Conservation (phyloP, 1,140 invertebrate genomes). For the Aporrectodea caliginosa region DNA sequence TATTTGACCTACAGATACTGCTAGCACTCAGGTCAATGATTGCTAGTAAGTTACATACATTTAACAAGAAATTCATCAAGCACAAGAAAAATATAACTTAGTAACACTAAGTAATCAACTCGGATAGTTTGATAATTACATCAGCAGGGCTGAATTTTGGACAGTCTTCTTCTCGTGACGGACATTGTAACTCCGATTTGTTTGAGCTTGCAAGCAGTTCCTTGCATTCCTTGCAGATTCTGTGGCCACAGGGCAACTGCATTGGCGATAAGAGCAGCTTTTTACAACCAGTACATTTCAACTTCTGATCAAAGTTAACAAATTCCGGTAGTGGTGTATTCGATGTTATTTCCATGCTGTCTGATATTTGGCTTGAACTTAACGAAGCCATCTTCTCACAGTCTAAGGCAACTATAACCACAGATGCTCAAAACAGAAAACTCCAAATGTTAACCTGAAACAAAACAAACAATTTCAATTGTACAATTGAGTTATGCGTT, state of each 20-base stretch:
- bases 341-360: not conserved
- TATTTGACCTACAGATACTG: too few species aligned
- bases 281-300: not conserved
- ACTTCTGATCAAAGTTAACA: not conserved
- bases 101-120: too few species aligned
- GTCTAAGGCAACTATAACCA: too few species aligned
- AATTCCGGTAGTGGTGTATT: not conserved
- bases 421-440: too few species aligned
- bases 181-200: not conserved
- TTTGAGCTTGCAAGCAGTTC: not conserved
- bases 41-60: too few species aligned
- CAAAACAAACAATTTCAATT: too few species aligned
- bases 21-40: too few species aligned
- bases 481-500: too few species aligned
- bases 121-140: constrained; percentile 5
- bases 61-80: too few species aligned
- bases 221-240: not conserved
- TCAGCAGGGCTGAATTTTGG: not conserved
- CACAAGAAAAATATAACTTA: too few species aligned
- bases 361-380: not conserved
- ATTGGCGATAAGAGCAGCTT: not conserved
- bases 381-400: not conserved
- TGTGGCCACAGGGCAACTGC: not conserved
- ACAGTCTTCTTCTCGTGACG: constrained; percentile 1
- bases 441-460: not conserved